A percentile compares a stretch with the other conserved stretches of the same genome.
phyloP scores from a whole-genome alignment of 2,797 vertebrate species.

The Petrocephalus schoutedeni region DNA sequence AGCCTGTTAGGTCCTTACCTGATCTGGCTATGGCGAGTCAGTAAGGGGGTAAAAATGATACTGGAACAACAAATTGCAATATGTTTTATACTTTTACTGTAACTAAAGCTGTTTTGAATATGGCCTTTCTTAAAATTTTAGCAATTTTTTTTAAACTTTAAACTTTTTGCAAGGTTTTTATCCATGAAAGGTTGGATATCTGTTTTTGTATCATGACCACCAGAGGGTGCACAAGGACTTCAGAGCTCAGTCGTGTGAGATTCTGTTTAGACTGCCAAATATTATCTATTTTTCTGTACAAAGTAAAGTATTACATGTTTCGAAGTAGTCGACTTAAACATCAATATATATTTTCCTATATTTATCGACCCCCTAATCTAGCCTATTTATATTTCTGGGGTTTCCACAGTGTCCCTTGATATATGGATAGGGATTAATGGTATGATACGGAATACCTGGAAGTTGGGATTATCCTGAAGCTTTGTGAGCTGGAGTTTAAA shows the following conservation, averaged over 20 bases:
- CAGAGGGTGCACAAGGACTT: slow-evolving; percentile 3
- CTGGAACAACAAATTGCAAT: neutral
- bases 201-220: neutral
- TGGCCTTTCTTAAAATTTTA: neutral
- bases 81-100: neutral
- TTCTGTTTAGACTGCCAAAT: neutral
- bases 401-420: neutral
- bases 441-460: neutral
- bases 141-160: neutral
- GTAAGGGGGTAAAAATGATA: neutral
- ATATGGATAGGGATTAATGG: too few species aligned
- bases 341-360: neutral
- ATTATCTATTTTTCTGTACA: neutral
- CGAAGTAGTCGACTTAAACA: neutral
- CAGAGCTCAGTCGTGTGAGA: neutral
- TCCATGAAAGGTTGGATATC: neutral
- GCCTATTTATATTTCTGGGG: neutral
- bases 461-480: neutral
- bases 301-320: neutral
- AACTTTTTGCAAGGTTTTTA: neutral
- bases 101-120: neutral
- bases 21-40: neutral
- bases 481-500: neutral
- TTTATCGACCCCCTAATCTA: neutral
- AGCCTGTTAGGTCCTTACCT: neutral